Evolutionary conservation across 2,888 invertebrate species (phyloP).

Genomic region (Netelia fuscicornis): DNA sequence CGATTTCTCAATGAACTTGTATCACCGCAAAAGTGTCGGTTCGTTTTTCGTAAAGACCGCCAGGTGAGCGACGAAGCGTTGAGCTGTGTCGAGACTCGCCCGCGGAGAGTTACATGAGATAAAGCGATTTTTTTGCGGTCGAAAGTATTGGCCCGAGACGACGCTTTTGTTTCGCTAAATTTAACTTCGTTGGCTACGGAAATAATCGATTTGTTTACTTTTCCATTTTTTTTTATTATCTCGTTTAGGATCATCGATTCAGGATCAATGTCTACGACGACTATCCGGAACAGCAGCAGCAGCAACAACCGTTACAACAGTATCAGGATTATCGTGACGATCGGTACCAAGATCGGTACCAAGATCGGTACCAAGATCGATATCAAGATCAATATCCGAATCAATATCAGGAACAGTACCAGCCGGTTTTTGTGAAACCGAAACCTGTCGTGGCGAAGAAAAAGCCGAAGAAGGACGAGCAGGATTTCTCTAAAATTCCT

Average conservation of each 20-base stretch:
- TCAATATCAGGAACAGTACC: conserved; percentile 68
- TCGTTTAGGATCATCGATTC: conserved; percentile 67
- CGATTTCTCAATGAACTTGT: conserved; percentile 34
- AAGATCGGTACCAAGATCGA: conserved; percentile 13
- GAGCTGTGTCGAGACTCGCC: conserved; percentile 5
- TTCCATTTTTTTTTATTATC: background rate
- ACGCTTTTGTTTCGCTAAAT: conserved; percentile 16
- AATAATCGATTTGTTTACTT: conserved; percentile 15
- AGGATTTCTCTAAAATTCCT: conserved; percentile 93
- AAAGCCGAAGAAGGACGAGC: conserved; percentile 86
- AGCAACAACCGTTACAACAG: background rate
- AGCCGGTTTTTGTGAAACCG: conserved; percentile 75
- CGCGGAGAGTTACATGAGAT: conserved; percentile 27
- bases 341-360: conserved; percentile 37
- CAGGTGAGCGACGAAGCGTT: conserved; percentile 63
- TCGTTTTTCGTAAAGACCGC: background rate
- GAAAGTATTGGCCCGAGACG: conserved; percentile 56
- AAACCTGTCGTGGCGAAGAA: conserved; percentile 74
- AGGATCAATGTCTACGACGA: conserved; percentile 69
- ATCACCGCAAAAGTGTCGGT: background rate
- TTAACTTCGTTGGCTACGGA: conserved; percentile 20
- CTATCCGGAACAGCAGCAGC: conserved; percentile 45
- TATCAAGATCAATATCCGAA: conserved; percentile 21
- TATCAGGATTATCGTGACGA: conserved; percentile 33
- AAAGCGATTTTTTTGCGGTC: conserved; percentile 42